Base-by-base conservation (phyloP, 2,888 invertebrate genomes). In the Lepidonotus clava region DNA sequence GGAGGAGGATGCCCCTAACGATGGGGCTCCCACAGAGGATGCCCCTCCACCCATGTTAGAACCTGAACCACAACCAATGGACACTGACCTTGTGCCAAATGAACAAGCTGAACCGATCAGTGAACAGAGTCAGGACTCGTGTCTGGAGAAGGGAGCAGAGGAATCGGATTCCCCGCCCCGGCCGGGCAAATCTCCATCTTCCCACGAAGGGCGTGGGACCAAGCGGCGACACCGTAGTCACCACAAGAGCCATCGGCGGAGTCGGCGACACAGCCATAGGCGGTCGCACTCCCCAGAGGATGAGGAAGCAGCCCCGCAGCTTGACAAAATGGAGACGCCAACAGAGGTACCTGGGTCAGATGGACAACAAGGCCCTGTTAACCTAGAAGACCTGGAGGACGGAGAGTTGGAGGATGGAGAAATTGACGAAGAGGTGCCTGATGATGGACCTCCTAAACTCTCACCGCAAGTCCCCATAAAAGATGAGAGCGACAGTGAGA, bases 391-490 rank as follows among this genome's bases (percentile, higher is more conserved):
- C 46, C 46, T 83, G 34, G 89, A 89, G 66, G 88, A 88, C 51
- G 89, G 88, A 32, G 89, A 89, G 51, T 46, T 89, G 84, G 89
- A 89, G 71, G 89, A 89, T 40, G 89, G 89, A 28, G 89, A 89
- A 46, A 40, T 88, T 6, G 87, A 87, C 46, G 89, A 89, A 66
- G 87, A 84, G 6, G 88, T 84, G 18, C 85, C 21, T 46, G 86
- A 28, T 53, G 86, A 53, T 24, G 83, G 40, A 18, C 41, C 80
- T 40, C 66, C 84, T 0, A 36, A 61, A 38, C 36, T 71, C 14
- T 80, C 80, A 4, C 80, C 80, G 8, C 80, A 80, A 4, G 14
- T 8, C n/a, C 80, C 76, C 38, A n/a, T 18, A 71, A 28, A 66
- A 38, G 14, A 11, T 24, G 8, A 6, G 38, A 85, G 71, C 24